Evolutionary conservation across 2,797 vertebrate species (phyloP).

Genomic region (Clangula hyemalis): DNA sequence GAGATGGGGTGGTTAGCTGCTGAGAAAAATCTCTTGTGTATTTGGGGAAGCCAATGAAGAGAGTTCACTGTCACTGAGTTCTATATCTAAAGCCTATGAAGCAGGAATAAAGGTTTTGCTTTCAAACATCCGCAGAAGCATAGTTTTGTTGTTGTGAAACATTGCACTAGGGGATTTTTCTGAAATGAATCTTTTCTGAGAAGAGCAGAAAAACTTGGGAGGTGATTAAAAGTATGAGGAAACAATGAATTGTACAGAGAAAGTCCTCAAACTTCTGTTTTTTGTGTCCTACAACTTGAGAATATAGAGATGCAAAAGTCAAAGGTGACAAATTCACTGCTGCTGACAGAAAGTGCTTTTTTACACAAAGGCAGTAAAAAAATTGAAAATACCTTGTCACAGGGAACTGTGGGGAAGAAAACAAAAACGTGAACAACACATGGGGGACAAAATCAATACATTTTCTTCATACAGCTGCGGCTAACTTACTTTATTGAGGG

Average conservation of each 20-base stretch:
- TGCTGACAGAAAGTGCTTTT: not conserved
- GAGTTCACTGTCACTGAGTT: not conserved
- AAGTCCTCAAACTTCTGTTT: not conserved
- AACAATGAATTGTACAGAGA: not conserved
- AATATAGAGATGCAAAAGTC: rapidly evolving
- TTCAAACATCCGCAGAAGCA: not conserved
- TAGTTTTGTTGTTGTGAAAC: not conserved
- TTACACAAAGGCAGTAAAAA: not conserved
- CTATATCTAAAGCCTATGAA: not conserved
- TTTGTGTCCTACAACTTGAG: not conserved
- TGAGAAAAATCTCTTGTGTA: not conserved
- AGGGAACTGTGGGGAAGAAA: not conserved
- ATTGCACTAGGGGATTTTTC: not conserved
- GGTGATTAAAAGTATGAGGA: not conserved
- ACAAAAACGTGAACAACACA: not conserved
- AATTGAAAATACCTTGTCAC: not conserved
- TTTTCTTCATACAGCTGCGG: not conserved
- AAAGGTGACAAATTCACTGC: not conserved
- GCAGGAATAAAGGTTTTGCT: not conserved
- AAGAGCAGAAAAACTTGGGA: not conserved
- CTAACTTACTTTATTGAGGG: not conserved
- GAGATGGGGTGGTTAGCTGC: not conserved
- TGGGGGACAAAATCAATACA: not conserved
- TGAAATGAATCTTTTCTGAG: not conserved
- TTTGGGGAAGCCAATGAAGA: not conserved